Evolutionary conservation across 1,140 invertebrate species (phyloP), one percentile per base, ranked within the genome.

Genomic region (Xylocopa sonorina): DNA sequence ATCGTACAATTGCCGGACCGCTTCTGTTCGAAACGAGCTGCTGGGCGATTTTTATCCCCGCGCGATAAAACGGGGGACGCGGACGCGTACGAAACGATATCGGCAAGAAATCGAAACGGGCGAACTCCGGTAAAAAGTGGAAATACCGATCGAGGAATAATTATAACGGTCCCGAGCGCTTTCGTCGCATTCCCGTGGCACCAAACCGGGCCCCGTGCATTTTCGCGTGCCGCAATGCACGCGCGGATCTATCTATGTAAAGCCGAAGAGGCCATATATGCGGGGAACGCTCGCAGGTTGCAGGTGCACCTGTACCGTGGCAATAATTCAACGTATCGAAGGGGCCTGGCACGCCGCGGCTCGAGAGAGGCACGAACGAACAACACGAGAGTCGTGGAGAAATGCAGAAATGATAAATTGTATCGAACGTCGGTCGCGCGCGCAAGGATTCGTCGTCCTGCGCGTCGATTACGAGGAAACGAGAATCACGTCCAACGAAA

Each of bases 311-410:
- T 81, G 82, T 77, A 79, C 64, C 71, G 79, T 7, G 41, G 76
- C 32, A 75, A 84, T 81, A 82, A 86, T 84, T 84, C 80, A 84
- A 75, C 60, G 68, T 50, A 64, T 48, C 57, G 68, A 58, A 38
- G 48, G 43, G 77, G 67, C 18, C 50, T 34, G 6, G 24, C 43
- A 27, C 9, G 32, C 27, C 21, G 55, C 58, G 10, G 18, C 46
- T 53, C 67, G 68, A 27, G 50, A 27, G 50, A 29, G 41, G 58
- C 57, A 78, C 57, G 58, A 78, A 55, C 41, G 38, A 62, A 51
- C 68, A 62, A 51, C 68, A 64, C 48, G 68, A 50, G 29, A 60
- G 66, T 60, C 43, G 38, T 38, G 48, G 68, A 29, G 77, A 72
- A 73, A 78, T 34, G 48, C 38, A 64, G 58, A 48, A 46, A 73